These are phyloP conservation scores for Acrocephalus kingi DNA, from an alignment of 2,113 vertebrate genomes.

Conservation along the genomic window DNA sequence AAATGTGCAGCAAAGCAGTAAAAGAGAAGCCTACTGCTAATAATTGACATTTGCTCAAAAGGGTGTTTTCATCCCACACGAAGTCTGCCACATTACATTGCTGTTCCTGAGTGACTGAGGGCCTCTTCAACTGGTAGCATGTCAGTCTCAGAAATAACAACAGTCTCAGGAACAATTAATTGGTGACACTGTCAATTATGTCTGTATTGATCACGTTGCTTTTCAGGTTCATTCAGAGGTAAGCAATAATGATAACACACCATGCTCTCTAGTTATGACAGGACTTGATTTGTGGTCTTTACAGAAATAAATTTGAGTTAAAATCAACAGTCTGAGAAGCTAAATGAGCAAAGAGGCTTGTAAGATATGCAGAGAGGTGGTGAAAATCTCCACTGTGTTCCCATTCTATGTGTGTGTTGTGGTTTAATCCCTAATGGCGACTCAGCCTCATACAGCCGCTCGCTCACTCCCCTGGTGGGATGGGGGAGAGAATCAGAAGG, in stretches of 20 bases:
- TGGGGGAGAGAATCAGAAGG: neutral
- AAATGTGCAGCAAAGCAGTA: neutral
- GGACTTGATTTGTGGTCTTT: neutral
- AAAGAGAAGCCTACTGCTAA: neutral
- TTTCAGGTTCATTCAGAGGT: neutral
- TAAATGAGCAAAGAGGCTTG: neutral
- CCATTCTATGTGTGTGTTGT: neutral
- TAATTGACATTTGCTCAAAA: neutral
- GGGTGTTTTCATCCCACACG: neutral
- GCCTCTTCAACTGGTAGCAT: no score
- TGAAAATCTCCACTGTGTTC: neutral
- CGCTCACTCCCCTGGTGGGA: accelerated
- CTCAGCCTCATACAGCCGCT: neutral
- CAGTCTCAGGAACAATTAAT: neutral
- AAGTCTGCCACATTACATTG: neutral
- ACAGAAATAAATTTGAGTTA: neutral
- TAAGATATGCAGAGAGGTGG: neutral
- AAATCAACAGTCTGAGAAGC: neutral
- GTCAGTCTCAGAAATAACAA: no score
- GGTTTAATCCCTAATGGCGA: neutral
- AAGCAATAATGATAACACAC: neutral
- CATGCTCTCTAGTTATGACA: neutral
- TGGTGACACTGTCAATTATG: slow-evolving; percentile 17
- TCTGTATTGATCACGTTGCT: neutral
- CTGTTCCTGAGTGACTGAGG: no score